A percentile compares a stretch with the other conserved stretches of the same genome.
Evolutionary conservation across 2,888 invertebrate genomes (phyloP).

Genomic region (Drosophila niveifrons): DNA sequence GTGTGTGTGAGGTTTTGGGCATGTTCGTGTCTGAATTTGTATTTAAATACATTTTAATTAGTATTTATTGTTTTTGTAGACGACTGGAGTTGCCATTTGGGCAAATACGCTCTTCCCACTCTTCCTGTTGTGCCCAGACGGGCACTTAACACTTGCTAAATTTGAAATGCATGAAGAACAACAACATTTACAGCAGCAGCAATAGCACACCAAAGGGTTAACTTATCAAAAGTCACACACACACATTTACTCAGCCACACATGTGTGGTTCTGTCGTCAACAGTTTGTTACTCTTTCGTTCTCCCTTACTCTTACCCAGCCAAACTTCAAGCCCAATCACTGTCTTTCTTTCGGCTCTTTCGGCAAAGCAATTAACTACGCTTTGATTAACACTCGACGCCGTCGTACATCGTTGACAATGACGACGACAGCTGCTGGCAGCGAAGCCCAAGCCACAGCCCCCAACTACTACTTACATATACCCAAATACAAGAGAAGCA

Average conservation of each 20-base stretch:
- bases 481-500: slow-evolving; percentile 6
- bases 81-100: slow-evolving; percentile 36
- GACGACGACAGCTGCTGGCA: slow-evolving; percentile 71
- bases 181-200: slow-evolving; percentile 23
- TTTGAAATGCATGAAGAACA: slow-evolving; percentile 72
- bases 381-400: slow-evolving; percentile 81
- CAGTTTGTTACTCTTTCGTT: slow-evolving; percentile 16
- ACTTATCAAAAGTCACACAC: slow-evolving; percentile 60
- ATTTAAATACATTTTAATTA: slow-evolving; percentile 80
- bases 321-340: slow-evolving; percentile 59
- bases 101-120: not conserved
- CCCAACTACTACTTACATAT: slow-evolving; percentile 1
- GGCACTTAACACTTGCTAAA: slow-evolving; percentile 74
- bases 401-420: slow-evolving; percentile 66
- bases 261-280: slow-evolving; percentile 11
- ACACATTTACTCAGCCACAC: slow-evolving; percentile 19
- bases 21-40: slow-evolving; percentile 61
- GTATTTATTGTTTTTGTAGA: slow-evolving; percentile 75
- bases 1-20: slow-evolving; percentile 22
- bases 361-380: slow-evolving; percentile 80
- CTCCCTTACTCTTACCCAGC: not conserved
- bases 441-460: slow-evolving; percentile 26
- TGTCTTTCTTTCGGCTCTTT: slow-evolving; percentile 73
- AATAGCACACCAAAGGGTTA: slow-evolving; percentile 61
- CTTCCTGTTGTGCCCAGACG: slow-evolving; percentile 5